phyloP scores from a whole-genome alignment of 2,113 vertebrate species.

The Menidia beryllina region DNA sequence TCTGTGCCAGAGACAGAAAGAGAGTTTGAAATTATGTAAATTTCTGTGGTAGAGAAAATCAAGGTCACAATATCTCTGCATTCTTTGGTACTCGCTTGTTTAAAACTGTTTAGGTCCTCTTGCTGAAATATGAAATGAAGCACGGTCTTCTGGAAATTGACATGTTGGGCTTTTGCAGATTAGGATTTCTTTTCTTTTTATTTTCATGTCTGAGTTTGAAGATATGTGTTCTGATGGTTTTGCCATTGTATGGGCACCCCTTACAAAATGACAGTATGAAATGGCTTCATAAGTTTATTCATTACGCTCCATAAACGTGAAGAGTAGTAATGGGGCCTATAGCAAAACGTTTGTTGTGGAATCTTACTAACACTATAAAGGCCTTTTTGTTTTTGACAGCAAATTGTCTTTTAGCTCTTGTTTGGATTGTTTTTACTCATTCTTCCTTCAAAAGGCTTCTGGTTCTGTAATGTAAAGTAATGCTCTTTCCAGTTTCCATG shows the following conservation, averaged over 20 bases:
- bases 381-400: background rate
- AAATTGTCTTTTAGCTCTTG: background rate
- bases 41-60: constrained; percentile 39
- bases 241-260: constrained; percentile 6
- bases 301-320: background rate
- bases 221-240: constrained; percentile 9
- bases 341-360: background rate
- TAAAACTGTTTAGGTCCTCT: constrained; percentile 19
- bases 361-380: background rate
- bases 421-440: background rate
- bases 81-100: constrained; percentile 50
- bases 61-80: constrained; percentile 54
- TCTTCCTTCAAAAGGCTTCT: background rate
- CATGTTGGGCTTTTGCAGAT: constrained; percentile 29
- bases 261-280: background rate
- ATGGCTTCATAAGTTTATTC: background rate
- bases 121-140: constrained; percentile 29
- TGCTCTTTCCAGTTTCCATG: background rate
- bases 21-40: constrained; percentile 58
- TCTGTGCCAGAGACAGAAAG: constrained; percentile 1
- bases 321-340: background rate
- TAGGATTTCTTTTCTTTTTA: constrained; percentile 25
- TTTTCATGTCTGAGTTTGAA: background rate
- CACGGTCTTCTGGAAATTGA: constrained; percentile 20
- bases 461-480: background rate